These are phyloP conservation scores for Pteropus alecto DNA, from an alignment of 2,113 vertebrate species.

Conservation along the genomic window DNA sequence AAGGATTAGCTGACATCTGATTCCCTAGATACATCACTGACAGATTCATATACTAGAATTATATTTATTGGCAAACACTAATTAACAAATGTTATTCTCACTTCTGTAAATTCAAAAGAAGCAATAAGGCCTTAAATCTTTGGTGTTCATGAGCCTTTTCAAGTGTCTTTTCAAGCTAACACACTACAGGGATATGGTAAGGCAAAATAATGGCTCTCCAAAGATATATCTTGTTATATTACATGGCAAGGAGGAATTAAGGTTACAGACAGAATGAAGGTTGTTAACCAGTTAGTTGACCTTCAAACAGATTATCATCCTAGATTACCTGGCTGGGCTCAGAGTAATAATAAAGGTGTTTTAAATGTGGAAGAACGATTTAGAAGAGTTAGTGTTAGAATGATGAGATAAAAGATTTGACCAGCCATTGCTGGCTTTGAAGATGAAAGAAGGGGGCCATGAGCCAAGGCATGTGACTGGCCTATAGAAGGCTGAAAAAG, in stretches of 20 bases:
- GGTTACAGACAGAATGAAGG: neutral
- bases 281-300: neutral
- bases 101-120: neutral
- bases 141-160: neutral
- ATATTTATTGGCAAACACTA: neutral
- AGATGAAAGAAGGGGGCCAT: neutral
- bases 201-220: neutral
- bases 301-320: neutral
- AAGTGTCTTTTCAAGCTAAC: neutral
- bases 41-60: neutral
- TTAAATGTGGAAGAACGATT: neutral
- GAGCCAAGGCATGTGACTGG: neutral
- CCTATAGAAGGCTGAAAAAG: neutral
- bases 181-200: accelerated
- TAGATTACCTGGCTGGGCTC: neutral
- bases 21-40: neutral
- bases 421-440: neutral
- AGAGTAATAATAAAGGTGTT: neutral
- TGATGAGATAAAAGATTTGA: neutral
- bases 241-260: neutral
- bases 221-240: neutral
- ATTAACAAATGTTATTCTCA: neutral
- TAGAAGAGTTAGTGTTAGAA: neutral
- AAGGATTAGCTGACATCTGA: neutral
- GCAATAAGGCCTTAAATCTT: neutral